Base-by-base conservation (phyloP, 2,888 invertebrate genomes). In the Drosophila phalerata region DNA sequence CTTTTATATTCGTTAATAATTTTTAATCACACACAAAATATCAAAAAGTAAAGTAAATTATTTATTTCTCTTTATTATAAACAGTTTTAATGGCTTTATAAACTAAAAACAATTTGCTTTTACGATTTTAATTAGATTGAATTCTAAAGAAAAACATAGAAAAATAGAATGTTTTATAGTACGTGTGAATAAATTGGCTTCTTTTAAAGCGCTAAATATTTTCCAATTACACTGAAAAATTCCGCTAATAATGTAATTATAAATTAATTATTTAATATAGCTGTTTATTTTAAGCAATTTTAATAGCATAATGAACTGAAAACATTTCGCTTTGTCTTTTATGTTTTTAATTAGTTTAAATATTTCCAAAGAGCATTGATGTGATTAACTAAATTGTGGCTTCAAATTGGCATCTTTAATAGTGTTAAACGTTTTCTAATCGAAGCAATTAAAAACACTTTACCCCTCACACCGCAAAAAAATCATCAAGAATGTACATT, bases 361-460 rank as follows among this genome's bases (percentile, higher is more conserved):
- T 6, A 28, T 28, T 28, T 28, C 28, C 28, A 5, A 37, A 42
- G 15, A 58, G 68, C 65, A 69, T 75, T 52, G 37, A 22, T 15
- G 40, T 37, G 60, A 68, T 72, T 77, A 61, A 73, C 77, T 71
- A 55, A 49, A 57, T 57, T 61, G 58, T 34, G 55, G 52, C 34
- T 15, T 49, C 28, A 42, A 70, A 61, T 56, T 45, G 61, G 43
- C 56, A 69, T 53, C 57, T 78, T 65, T 64, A 53, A 62, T 56
- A 53, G 58, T 45, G 81, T 70, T 75, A 87, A 85, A 74, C 79
- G 76, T 52, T 80, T 84, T 88, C 82, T 86, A 88, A 88, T 86
- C 86, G 76, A 60, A 65, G 74, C 84, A 80, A 86, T 88, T 86
- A 86, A 88, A 81, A 81, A 51, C 58, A 34, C 64, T 67, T 67